Evolutionary conservation across 1,140 invertebrate genomes (phyloP).

Genomic region (Drosophila nigrodunni): DNA sequence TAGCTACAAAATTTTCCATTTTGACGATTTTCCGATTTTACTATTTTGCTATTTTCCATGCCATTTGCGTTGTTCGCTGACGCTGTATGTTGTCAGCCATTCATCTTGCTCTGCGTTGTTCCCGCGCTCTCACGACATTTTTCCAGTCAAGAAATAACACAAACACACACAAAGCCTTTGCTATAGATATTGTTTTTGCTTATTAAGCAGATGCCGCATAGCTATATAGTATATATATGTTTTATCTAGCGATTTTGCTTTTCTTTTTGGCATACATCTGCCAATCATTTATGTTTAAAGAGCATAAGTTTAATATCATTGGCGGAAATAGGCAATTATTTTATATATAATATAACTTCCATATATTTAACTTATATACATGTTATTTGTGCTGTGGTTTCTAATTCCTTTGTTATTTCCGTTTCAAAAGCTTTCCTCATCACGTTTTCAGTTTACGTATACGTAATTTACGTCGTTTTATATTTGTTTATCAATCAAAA

Average conservation of each 20-base stretch:
- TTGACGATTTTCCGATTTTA: slow-evolving; percentile 14
- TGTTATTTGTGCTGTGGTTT: not conserved
- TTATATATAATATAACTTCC: not conserved
- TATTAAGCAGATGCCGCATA: slow-evolving; percentile 5
- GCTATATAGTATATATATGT: slow-evolving; percentile 3
- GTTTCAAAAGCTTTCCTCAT: not conserved
- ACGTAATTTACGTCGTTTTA: not conserved
- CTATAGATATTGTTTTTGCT: slow-evolving; percentile 14
- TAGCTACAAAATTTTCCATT: slow-evolving; percentile 35
- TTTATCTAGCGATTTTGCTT: not conserved
- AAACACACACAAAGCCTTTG: not conserved
- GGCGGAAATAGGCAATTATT: slow-evolving; percentile 5
- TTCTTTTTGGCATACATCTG: slow-evolving; percentile 38
- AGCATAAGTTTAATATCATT: slow-evolving; percentile 2
- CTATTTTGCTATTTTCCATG: slow-evolving; percentile 8
- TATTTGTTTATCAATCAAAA: not conserved
- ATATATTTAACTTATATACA: not conserved
- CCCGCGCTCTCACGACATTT: slow-evolving; percentile 5
- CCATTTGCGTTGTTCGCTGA: slow-evolving; percentile 9
- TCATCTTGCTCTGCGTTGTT: slow-evolving; percentile 65
- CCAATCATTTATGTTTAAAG: slow-evolving; percentile 45
- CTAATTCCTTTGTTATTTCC: not conserved
- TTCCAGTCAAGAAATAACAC: slow-evolving; percentile 19
- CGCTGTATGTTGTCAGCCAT: slow-evolving; percentile 36
- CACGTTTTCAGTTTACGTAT: not conserved